Evolutionary conservation across 2,888 invertebrate species (phyloP).

Genomic region (Graphium colonna): DNA sequence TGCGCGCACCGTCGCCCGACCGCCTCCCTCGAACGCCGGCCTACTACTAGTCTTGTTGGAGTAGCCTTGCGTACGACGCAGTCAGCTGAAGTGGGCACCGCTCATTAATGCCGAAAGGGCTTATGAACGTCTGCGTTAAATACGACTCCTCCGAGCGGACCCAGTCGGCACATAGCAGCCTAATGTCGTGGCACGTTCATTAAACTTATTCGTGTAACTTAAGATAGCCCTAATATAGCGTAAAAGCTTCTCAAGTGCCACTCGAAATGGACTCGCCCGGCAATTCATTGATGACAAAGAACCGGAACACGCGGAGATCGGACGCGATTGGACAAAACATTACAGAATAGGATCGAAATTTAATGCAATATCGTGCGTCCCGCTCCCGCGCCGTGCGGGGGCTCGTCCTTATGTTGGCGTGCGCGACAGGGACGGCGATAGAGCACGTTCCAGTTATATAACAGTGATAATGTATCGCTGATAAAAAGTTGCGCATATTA

Average conservation of each 20-base stretch:
- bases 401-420: conserved; percentile 24
- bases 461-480: conserved; percentile 73
- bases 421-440: conserved; percentile 46
- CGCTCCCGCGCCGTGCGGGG: conserved; percentile 39
- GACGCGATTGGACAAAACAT: conserved; percentile 81
- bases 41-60: conserved; percentile 70
- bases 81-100: conserved; percentile 77
- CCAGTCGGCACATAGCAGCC: conserved; percentile 27
- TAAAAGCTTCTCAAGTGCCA: conserved; percentile 56
- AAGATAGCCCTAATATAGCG: conserved; percentile 48
- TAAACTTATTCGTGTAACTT: conserved; percentile 32
- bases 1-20: conserved; percentile 48
- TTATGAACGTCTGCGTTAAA: conserved; percentile 50
- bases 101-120: conserved; percentile 67
- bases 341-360: conserved; percentile 76
- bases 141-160: conserved; percentile 38
- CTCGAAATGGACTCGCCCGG: conserved; percentile 80
- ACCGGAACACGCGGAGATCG: conserved; percentile 81
- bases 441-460: conserved; percentile 63
- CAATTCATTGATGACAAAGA: conserved; percentile 87
- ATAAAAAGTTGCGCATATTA: conserved; percentile 67
- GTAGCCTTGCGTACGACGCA: conserved; percentile 77
- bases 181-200: conserved; percentile 27
- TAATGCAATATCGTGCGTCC: conserved; percentile 62
- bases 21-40: conserved; percentile 55